These are phyloP conservation scores for Turdus rufiventris DNA, from an alignment of 2,113 vertebrate species.

Conservation along the genomic window DNA sequence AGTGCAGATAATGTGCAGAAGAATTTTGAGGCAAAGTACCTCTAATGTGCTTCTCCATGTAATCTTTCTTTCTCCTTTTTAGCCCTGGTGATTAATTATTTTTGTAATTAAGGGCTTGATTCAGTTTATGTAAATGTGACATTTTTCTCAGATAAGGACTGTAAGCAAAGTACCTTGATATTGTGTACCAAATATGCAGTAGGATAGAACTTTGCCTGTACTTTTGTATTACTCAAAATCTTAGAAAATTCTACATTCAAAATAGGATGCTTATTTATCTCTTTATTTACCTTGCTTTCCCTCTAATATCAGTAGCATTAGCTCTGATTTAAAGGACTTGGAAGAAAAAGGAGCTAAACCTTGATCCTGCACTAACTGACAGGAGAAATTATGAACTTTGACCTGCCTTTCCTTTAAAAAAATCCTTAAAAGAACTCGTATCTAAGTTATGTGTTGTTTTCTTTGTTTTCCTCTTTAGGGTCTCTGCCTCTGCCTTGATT, in stretches of 20 bases:
- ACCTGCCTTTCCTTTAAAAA: neutral
- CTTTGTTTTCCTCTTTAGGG: slow-evolving; percentile 69
- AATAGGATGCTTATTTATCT: neutral
- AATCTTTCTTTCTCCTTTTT: neutral
- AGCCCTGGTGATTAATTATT: neutral
- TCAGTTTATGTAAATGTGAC: neutral
- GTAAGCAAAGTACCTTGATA: neutral
- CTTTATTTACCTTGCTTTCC: neutral
- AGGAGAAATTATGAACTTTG: neutral
- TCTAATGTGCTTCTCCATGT: neutral
- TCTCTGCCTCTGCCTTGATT: slow-evolving; percentile 95
- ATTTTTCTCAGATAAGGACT: neutral
- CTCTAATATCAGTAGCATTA: neutral
- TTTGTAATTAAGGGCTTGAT: neutral
- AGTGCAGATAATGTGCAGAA: neutral
- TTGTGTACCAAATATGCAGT: neutral
- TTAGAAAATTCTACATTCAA: neutral
- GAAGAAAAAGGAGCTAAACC: neutral
- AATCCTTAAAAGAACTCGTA: neutral
- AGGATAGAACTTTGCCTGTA: neutral
- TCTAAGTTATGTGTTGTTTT: neutral
- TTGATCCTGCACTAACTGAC: neutral
- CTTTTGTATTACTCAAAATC: neutral
- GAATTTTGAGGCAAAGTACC: neutral
- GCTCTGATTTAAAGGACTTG: neutral